Evolutionary conservation across 2,888 invertebrate species (phyloP), one percentile per base, ranked within the genome.

Genomic region (Autographa gamma): DNA sequence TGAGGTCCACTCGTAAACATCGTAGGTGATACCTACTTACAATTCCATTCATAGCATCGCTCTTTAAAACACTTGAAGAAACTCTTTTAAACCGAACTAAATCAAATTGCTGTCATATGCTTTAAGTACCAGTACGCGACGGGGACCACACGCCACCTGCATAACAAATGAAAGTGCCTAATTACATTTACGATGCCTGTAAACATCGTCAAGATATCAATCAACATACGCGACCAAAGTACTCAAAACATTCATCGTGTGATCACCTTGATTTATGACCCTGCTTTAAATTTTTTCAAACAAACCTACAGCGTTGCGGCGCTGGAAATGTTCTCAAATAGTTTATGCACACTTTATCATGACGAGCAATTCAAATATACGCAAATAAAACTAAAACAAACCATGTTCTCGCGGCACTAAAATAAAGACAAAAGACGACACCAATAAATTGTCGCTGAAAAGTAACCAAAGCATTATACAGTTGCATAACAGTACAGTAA

Each of bases 401-500:
- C 87, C 90, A 91, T 93, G 91, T 93, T 92, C 90, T 89, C 91
- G 88, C 85, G 82, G 87, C 88, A 89, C 87, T 90, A 92, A 92
- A 94, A 94, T 93, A 94, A 93, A 95, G 93, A 94, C 92, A 93
- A 93, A 94, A 92, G 92, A 90, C 92, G 91, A 88, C 84, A 87
- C 86, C 89, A 88, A 93, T 95, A 95, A 95, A 94, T 95, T 92
- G 86, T 88, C 88, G 89, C 91, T 93, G 93, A 95, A 94, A 95
- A 95, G 94, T 94, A 94, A 95, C 93, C 93, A 94, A 94, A 94
- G 92, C 93, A 91, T 93, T 93, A 93, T 93, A 94, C 94, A 93
- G 93, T 94, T 95, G 95, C 95, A 95, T 93, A 95, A 95, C 93
- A 94, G 93, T 91, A 93, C 92, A 90, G 89, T 91, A 91, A 92